Percentiles rank a stretch among this genome's conserved stretches.
Conservation (phyloP, 1,140 invertebrate genomes). For the Wasmannia auropunctata region DNA sequence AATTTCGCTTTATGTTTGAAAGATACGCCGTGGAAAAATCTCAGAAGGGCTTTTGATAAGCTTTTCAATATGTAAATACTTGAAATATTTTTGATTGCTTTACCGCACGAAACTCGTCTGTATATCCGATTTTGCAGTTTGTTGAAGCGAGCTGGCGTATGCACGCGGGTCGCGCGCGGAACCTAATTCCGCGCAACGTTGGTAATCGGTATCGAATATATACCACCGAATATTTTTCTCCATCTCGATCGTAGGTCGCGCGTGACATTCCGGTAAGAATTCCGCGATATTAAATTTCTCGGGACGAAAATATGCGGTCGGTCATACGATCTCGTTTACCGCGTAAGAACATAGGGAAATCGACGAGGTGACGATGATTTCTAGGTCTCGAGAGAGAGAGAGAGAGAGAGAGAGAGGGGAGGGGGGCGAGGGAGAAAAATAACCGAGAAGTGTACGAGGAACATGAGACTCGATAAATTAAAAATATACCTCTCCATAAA, state of each 20-base stretch:
- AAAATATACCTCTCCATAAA: neutral
- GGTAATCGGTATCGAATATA: slow-evolving; percentile 30
- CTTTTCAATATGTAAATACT: neutral
- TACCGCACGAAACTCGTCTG: neutral
- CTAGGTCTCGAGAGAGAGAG: neutral
- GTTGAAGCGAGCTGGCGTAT: neutral
- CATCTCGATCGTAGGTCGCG: slow-evolving; percentile 26
- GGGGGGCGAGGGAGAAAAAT: too few species aligned
- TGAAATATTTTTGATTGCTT: neutral
- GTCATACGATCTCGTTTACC: slow-evolving; percentile 46
- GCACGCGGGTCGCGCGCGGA: neutral
- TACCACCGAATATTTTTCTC: slow-evolving; percentile 45
- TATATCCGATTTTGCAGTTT: neutral
- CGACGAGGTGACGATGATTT: slow-evolving; percentile 25
- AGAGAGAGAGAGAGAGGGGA: too few species aligned
- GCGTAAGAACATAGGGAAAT: slow-evolving; percentile 5
- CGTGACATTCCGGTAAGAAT: slow-evolving; percentile 31
- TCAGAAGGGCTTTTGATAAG: neutral
- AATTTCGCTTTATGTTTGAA: neutral
- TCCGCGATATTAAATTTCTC: slow-evolving; percentile 55
- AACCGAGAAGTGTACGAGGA: neutral
- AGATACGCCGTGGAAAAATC: neutral
- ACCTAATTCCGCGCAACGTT: slow-evolving; percentile 3
- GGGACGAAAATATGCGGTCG: slow-evolving; percentile 31
- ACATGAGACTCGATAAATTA: slow-evolving; percentile 8